Evolutionary conservation across 2,113 vertebrate species (phyloP).

Genomic region (Ceyx cyanopectus): DNA sequence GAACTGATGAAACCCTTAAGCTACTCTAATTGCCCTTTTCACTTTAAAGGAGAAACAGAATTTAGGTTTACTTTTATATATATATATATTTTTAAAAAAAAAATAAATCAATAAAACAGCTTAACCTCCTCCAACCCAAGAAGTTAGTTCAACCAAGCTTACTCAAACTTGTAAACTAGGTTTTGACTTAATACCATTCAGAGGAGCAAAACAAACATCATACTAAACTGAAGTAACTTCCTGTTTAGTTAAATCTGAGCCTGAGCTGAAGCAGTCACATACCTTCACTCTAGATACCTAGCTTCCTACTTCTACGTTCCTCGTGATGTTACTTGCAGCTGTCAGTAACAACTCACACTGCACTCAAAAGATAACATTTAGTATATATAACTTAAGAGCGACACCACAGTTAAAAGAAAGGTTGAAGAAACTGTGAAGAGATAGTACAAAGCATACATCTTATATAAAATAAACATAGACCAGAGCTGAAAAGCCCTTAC

Average conservation of each 20-base stretch:
- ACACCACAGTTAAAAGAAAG: background rate
- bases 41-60: background rate
- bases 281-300: background rate
- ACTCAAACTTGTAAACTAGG: background rate
- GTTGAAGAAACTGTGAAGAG: background rate
- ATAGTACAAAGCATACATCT: background rate
- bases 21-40: background rate
- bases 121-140: background rate
- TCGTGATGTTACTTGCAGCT: background rate
- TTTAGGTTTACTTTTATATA: fast-evolving
- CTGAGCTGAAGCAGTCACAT: background rate
- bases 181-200: background rate
- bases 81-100: too few species aligned
- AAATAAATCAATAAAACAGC: background rate
- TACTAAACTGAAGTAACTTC: background rate
- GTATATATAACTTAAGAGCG: background rate
- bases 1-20: background rate
- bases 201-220: background rate
- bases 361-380: background rate
- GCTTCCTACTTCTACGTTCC: background rate
- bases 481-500: background rate
- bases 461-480: fast-evolving
- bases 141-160: background rate
- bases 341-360: background rate
- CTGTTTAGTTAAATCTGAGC: background rate